Evolutionary conservation across 2,797 vertebrate genomes (phyloP), one percentile per base, ranked within the genome.

Genomic region (Etheostoma perlongum): DNA sequence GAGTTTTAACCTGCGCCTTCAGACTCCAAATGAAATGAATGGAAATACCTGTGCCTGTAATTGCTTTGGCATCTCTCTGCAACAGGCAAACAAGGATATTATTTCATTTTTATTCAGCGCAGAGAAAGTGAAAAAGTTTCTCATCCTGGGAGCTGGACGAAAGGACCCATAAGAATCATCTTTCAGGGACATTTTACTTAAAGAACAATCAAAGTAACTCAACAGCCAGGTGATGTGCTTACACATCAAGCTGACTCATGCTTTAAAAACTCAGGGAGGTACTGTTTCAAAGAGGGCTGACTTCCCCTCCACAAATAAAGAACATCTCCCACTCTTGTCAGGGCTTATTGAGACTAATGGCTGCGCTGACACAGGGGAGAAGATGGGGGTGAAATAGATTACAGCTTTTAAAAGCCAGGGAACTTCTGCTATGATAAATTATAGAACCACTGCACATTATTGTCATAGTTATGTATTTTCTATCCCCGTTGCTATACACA

Each of bases 281-380:
- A 14, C 52, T 58, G 65, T 72, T 62, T 68, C 62, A 54, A 68
- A 63, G 70, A 67, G 23, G 65, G 36, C 60, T 23, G 51, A 58
- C 71, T 59, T 76, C 72, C 69, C 67, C 25, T 74, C 73, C 61
- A 46, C 82, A 75, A 81, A 90, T 74, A 82, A 76, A 84, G 87
- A 88, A 47, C 79, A 76, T 87, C 83, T 76, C 78, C 48, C 49
- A 46, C 66, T 67, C 74, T 54, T 80, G 85, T 89, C 76, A 15
- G 49, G 25, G 73, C 86, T 91, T 86, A 93, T 92, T 87, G 88
- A 94, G 91, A 92, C 91, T 90, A 91, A 94, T 90, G 83, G 85
- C 65, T 46, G 23, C 64, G n/a, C 83, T 79, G 85, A 87, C 86
- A 82, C 83, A 18, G 63, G 74, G 82, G 85, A 87, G 85, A 84